phyloP scores from a whole-genome alignment of 2,888 invertebrate species.

The Pristionchus mayeri region DNA sequence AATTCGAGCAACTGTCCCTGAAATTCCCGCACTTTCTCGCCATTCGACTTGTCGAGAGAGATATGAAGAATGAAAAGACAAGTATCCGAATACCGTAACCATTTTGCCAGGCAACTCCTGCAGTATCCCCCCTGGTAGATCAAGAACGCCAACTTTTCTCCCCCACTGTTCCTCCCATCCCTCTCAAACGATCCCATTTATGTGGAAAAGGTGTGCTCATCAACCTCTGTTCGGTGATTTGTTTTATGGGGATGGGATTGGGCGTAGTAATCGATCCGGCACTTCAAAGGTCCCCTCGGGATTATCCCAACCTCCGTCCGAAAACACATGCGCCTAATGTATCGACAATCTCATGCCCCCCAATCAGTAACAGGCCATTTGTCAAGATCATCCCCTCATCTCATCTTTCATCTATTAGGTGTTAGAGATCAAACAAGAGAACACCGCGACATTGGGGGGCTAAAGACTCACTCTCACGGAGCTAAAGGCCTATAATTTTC shows the following conservation, averaged over 20 bases:
- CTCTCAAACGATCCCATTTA: conserved; percentile 33
- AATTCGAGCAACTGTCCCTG: neutral
- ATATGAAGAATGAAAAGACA: neutral
- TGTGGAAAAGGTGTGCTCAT: neutral
- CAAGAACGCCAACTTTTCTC: neutral
- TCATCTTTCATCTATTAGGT: conserved; percentile 38
- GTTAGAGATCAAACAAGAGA: neutral
- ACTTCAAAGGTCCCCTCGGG: neutral
- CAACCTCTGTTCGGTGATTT: conserved; percentile 33
- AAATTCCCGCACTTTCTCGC: neutral
- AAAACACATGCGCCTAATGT: conserved; percentile 5
- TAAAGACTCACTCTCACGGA: neutral
- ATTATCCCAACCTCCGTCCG: conserved; percentile 15
- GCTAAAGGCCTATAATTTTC: conserved; percentile 24
- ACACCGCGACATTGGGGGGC: neutral
- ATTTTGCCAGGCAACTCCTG: no score
- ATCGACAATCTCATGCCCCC: neutral
- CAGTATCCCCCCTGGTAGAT: neutral
- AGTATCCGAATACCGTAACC: no score
- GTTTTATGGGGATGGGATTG: conserved; percentile 39
- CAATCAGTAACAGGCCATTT: conserved; percentile 24
- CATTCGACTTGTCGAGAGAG: no score
- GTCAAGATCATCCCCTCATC: neutral
- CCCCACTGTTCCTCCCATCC: neutral
- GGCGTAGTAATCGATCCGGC: neutral